Base-by-base conservation (phyloP, 2,113 vertebrate species). In the Lontra canadensis region DNA sequence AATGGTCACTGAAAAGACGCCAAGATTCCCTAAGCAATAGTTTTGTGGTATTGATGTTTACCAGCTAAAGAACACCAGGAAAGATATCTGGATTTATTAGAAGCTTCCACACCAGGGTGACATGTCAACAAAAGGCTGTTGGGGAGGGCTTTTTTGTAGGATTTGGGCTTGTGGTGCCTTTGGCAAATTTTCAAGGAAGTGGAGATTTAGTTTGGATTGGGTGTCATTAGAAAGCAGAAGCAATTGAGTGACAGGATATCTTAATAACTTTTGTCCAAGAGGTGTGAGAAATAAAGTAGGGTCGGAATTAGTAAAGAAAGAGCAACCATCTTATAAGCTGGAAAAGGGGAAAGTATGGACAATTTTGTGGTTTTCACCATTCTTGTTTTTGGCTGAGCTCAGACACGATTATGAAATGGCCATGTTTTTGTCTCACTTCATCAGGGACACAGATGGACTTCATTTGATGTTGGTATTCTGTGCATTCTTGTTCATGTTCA, bases 341-440 rank as follows among this genome's bases (percentile, higher is more conserved):
- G 79, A 20, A 86, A 29, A 88, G 25, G 29, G 17, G 36, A 6
- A 81, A 88, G 7, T 88, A 65, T 61, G 44, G 47, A 42, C 4
- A 71, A 39, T 44, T 81, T 82, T 82, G 49, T 88, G n/a, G 39
- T 93, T 81, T 55, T 44, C 18, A 59, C 17, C 29, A 34, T 65
- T 96, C 6, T 90, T 90, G 25, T 85, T 95, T 88, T 49, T 93
- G 15, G 76, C 23, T 92, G 44, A 82, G 14, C n/a, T 92, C 49
- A 81, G 44, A 80, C 23, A 61, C 47, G 61, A 73, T 88, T 86
- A 49, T 39, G 20, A 63, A 52, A 36, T 91, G 20, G 29, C 79
- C 18, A 47, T 34, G 21, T 59, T 88, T 96, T 91, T 71, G 25
- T 78, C 52, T 86, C 73, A 65, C 21, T 91, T 21, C 20, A 79